Percentiles rank a stretch among this genome's conserved stretches.
Conservation (phyloP, 2,113 vertebrate species). For the Tachuris rubrigastra region DNA sequence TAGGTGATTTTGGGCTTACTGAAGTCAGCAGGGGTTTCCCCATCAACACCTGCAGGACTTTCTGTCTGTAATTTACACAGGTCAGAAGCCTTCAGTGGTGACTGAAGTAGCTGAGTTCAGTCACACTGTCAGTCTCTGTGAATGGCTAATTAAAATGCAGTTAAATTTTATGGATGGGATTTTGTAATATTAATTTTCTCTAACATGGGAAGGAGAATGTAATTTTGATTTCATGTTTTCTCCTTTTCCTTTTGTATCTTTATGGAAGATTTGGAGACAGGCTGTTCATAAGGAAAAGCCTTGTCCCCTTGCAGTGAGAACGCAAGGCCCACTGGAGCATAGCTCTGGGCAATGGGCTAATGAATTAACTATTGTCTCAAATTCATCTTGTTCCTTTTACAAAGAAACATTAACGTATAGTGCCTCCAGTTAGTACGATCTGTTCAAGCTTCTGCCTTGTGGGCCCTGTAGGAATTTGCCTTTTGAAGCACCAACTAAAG, state of each 20-base stretch:
- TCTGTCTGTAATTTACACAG: not conserved
- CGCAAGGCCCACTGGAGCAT: accelerated
- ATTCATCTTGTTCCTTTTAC: conserved; percentile 72
- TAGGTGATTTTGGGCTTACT: not conserved
- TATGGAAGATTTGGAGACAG: not conserved
- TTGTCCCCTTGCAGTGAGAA: not conserved
- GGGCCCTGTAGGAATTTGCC: conserved; percentile 39
- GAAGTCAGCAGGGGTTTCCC: not conserved
- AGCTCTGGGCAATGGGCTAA: not conserved
- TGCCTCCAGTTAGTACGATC: conserved; percentile 40
- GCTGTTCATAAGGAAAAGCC: not conserved
- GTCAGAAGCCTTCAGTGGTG: not conserved
- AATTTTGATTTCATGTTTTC: not conserved
- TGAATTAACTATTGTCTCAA: not conserved
- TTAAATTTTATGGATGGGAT: not conserved
- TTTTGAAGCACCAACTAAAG: not conserved
- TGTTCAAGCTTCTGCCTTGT: conserved; percentile 64
- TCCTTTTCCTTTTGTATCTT: not conserved
- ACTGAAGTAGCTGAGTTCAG: not conserved
- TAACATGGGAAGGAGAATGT: not conserved
- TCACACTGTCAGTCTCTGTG: not conserved
- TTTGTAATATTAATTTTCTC: not conserved
- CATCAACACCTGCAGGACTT: not conserved
- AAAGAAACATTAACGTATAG: conserved; percentile 14
- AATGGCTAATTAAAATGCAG: not conserved